Percentiles rank a stretch among this genome's conserved stretches.
phyloP scores from a whole-genome alignment of 1,140 invertebrate genomes.

The Vanessa tameamea region DNA sequence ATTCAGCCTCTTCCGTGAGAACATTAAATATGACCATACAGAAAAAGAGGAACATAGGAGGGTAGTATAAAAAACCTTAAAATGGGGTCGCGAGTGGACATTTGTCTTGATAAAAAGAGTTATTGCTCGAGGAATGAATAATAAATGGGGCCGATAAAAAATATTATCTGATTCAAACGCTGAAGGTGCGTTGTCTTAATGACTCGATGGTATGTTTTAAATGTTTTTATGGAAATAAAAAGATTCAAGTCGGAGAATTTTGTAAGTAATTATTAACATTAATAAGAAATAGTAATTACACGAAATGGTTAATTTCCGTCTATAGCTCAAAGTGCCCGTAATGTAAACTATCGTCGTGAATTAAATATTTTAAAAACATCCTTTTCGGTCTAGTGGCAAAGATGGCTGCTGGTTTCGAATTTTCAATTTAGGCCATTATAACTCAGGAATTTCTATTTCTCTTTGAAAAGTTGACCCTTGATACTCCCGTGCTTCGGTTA shows the following conservation, averaged over 20 bases:
- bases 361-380: no score
- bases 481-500: no score
- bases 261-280: background rate
- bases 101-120: constrained; percentile 59
- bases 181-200: constrained; percentile 31
- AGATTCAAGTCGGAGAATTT: constrained; percentile 4
- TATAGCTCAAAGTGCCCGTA: background rate
- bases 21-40: constrained; percentile 66
- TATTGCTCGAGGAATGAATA: constrained; percentile 57
- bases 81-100: constrained; percentile 68
- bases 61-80: constrained; percentile 54
- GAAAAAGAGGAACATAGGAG: constrained; percentile 53
- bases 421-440: no score
- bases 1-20: constrained; percentile 67
- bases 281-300: constrained; percentile 3
- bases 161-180: constrained; percentile 51
- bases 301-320: background rate
- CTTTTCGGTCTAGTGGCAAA: no score
- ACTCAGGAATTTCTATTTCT: no score
- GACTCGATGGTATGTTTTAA: background rate
- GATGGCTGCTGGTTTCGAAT: no score
- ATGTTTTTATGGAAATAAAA: constrained; percentile 5
- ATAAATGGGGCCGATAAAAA: constrained; percentile 50
- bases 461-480: no score
- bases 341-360: no score